These are phyloP conservation scores for Euproctis similis DNA, from an alignment of 2,888 invertebrate species.

Conservation along the genomic window DNA sequence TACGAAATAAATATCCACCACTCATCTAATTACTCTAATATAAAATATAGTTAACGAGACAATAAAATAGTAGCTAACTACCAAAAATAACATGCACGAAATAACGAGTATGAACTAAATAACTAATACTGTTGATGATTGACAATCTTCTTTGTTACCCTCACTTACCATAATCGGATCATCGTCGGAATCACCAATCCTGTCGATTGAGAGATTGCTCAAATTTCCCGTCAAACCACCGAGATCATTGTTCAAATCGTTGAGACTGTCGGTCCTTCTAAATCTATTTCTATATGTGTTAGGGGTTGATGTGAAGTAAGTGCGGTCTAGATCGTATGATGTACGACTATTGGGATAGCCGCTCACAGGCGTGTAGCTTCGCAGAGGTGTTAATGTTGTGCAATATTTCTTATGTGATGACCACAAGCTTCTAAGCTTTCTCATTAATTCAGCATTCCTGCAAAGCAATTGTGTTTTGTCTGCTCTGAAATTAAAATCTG, in stretches of 20 bases:
- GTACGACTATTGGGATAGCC: constrained; percentile 65
- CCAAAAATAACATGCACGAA: not conserved
- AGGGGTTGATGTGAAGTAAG: constrained; percentile 59
- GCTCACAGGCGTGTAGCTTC: constrained; percentile 60
- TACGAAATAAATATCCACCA: no score
- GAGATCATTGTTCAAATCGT: constrained; percentile 37
- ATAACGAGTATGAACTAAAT: not conserved
- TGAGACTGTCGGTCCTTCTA: constrained; percentile 34
- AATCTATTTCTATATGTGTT: constrained; percentile 58
- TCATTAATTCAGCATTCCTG: constrained; percentile 78
- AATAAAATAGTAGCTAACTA: no score
- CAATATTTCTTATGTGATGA: constrained; percentile 77
- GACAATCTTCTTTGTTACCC: not conserved
- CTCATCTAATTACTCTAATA: no score
- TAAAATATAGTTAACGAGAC: no score
- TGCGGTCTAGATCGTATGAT: constrained; percentile 65
- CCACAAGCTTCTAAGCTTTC: constrained; percentile 77
- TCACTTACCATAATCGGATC: constrained; percentile 56
- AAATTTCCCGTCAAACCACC: constrained; percentile 48
- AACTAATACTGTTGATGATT: not conserved
- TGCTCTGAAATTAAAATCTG: constrained; percentile 70
- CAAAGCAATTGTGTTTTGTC: constrained; percentile 76
- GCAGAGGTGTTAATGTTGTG: constrained; percentile 54
- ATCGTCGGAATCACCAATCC: constrained; percentile 57
- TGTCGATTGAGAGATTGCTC: constrained; percentile 62